Base-by-base conservation (phyloP, 2,797 vertebrate genomes). In the Luscinia luscinia region DNA sequence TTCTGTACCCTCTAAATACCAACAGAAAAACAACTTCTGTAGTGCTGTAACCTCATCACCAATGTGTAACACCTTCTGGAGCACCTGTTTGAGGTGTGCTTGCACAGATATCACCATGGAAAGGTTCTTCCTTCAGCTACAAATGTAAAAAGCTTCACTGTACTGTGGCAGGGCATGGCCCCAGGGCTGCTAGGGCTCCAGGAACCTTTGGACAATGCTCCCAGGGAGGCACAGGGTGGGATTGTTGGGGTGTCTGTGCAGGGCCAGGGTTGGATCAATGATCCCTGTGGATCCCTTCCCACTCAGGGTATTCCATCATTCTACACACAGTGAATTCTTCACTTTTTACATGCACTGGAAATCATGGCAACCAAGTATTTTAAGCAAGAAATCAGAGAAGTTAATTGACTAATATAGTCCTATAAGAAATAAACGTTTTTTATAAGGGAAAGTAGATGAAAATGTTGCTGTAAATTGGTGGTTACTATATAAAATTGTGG, bases 151-250 rank as follows among this genome's bases (percentile, higher is more conserved):
- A 74, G 3, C 20, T 22, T n/a, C 20, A 43, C 20, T 46, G 1
- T 6, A 2, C 6, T 3, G 6, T 18, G 34, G 1, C 46, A 54
- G 24, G 46, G 19, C 40, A 46, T 0, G 0, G 46, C 15, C 16
- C 40, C 16, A 9, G 28, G 54, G 40, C 38, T 76, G n/a, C 46
- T 73, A 77, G 55, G 54, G 55, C 48, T 68, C 28, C 63, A 46
- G 63, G 28, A 76, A 3, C 9, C 3, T 48, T 48, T 34, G 48
- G 57, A 5, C 28, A 52, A 5, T 0, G 1, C 40, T 14, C 20
- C 2, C 55, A 61, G 40, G 55, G 55, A 24, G 30, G 55, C 13
- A 1, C 48, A 34, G n/a, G 30, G 14, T 69, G 30, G 34, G 11
- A 17, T 15, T 54, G 3, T 12, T 38, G 40, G 23, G 46, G 46